Percentiles rank a stretch among this genome's conserved stretches.
Conservation (phyloP, 2,113 vertebrate genomes). For the Daboia siamensis region DNA sequence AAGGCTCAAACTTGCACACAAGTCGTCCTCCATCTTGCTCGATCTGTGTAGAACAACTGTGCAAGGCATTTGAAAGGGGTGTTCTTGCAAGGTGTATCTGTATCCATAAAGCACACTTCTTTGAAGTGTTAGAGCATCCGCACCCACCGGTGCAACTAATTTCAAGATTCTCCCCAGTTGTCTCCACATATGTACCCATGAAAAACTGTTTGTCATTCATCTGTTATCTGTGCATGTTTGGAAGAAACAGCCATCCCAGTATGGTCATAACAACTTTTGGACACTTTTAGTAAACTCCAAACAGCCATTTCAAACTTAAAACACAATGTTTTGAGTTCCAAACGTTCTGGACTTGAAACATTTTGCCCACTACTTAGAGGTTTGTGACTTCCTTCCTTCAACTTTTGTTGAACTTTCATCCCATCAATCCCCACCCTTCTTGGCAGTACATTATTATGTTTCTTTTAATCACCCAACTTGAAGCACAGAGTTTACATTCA, state of each 20-base stretch:
- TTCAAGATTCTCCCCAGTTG: not conserved
- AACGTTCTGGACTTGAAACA: not conserved
- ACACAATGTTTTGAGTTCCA: not conserved
- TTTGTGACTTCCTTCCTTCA: not conserved
- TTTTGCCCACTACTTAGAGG: not conserved
- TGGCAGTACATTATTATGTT: not conserved
- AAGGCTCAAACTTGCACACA: not conserved
- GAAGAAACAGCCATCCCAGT: not conserved
- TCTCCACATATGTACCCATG: not conserved
- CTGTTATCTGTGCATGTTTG: not conserved
- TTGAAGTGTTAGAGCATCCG: not conserved
- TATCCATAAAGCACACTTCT: not conserved
- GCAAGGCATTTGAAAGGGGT: not conserved
- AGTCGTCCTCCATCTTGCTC: not conserved
- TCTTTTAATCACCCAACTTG: not conserved
- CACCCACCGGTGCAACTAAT: not conserved
- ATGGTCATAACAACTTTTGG: not conserved
- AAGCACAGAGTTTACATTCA: not conserved
- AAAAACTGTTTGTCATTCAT: not conserved
- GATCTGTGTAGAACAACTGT: not conserved
- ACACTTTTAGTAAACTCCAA: not conserved
- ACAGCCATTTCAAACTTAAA: not conserved
- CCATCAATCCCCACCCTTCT: not conserved
- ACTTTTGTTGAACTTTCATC: not conserved
- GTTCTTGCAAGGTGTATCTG: not conserved